phyloP scores from a whole-genome alignment of 2,113 vertebrate species.

The Pelecanus crispus region DNA sequence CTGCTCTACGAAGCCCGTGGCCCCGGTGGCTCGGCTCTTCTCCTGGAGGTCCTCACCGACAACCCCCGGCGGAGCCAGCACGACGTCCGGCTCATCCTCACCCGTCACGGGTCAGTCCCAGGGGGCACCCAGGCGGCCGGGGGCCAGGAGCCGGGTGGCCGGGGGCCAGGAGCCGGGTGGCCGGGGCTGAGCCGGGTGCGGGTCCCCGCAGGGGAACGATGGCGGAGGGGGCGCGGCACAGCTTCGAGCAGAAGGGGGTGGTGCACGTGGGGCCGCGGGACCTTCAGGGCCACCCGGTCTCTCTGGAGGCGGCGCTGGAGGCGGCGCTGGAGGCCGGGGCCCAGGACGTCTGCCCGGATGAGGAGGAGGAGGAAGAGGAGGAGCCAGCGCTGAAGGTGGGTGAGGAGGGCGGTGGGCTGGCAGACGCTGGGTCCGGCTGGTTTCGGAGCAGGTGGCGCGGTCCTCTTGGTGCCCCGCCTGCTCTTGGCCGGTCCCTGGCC shows the following conservation, averaged over 20 bases:
- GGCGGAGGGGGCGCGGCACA: neutral
- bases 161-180: accelerated
- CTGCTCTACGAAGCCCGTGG: neutral
- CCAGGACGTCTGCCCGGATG: neutral
- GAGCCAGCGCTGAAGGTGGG: neutral
- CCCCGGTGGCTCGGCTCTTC: neutral
- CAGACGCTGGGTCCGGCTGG: neutral
- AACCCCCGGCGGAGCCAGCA: neutral
- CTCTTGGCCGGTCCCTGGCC: neutral
- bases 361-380: neutral
- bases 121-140: neutral
- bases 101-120: neutral
- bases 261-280: neutral
- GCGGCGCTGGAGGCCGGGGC: neutral
- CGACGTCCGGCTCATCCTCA: neutral
- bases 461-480: neutral
- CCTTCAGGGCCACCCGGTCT: neutral
- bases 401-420: neutral
- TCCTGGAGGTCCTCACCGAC: neutral
- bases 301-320: neutral
- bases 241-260: neutral
- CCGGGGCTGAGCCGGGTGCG: neutral
- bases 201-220: neutral
- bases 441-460: neutral
- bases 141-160: accelerated